Evolutionary conservation across 2,113 vertebrate genomes (phyloP).

Genomic region (Macrotis lagotis): DNA sequence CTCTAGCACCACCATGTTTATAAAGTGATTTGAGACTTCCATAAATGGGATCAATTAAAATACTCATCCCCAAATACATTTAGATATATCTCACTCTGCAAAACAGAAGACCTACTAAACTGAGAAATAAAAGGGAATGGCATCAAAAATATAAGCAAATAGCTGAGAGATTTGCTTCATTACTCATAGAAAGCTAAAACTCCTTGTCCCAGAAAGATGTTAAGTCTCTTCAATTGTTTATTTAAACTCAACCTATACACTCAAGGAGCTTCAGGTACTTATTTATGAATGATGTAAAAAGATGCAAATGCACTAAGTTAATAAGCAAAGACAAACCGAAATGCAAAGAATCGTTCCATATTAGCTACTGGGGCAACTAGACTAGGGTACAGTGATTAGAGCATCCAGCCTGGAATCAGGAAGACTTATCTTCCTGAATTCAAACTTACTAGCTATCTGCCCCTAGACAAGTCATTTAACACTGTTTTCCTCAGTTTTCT

Average conservation of each 20-base stretch:
- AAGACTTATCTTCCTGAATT: neutral
- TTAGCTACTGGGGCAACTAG: neutral
- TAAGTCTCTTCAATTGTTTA: neutral
- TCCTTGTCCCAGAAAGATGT: neutral
- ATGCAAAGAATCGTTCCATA: neutral
- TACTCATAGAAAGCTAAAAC: neutral
- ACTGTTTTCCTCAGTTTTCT: neutral
- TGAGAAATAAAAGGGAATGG: no score
- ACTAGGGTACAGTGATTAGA: neutral
- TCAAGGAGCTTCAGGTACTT: neutral
- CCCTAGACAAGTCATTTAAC: neutral
- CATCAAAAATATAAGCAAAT: neutral
- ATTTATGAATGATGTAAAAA: neutral
- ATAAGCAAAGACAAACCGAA: neutral
- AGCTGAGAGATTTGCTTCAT: neutral
- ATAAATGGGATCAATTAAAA: neutral
- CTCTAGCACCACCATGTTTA: neutral
- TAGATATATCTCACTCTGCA: fast-evolving
- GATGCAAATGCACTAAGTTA: neutral
- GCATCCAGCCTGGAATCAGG: neutral
- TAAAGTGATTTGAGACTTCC: neutral
- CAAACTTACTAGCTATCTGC: neutral
- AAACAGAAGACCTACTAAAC: neutral
- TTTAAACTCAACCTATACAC: fast-evolving
- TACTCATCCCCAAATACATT: fast-evolving